Percentiles rank a stretch among this genome's conserved stretches.
Evolutionary conservation across 1,140 invertebrate species (phyloP).

Genomic region (Agrilus planipennis): DNA sequence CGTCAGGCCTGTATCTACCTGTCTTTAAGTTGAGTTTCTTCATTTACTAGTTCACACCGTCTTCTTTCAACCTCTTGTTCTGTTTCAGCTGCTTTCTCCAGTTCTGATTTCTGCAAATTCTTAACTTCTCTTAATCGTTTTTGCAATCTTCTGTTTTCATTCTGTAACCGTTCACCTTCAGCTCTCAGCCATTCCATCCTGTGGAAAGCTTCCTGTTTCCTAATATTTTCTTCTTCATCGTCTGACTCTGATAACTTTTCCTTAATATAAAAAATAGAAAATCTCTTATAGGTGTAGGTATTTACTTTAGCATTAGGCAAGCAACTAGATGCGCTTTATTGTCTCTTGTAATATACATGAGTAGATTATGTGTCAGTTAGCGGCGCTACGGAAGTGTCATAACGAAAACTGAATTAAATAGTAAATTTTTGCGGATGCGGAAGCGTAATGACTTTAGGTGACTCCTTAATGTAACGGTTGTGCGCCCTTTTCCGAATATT

Average conservation of each 20-base stretch:
- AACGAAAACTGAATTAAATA: too few relatives aligned
- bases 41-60: slow-evolving; percentile 10
- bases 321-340: slow-evolving; percentile 4
- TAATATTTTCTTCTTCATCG: slow-evolving; percentile 9
- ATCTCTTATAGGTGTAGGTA: not conserved
- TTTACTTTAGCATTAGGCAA: too few relatives aligned
- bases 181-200: slow-evolving; percentile 14
- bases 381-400: too few relatives aligned
- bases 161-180: slow-evolving; percentile 13
- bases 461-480: too few relatives aligned
- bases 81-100: slow-evolving; percentile 1
- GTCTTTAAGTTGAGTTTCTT: slow-evolving; percentile 10
- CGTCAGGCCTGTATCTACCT: slow-evolving; percentile 7
- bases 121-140: slow-evolving; percentile 14
- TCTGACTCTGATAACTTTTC: not conserved
- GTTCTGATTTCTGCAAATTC: slow-evolving; percentile 9
- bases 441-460: too few relatives aligned
- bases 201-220: slow-evolving; percentile 16
- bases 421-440: too few relatives aligned
- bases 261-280: not conserved
- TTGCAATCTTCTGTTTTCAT: slow-evolving; percentile 12
- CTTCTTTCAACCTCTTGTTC: slow-evolving; percentile 11
- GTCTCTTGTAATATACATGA: not conserved
- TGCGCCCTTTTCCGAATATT: too few relatives aligned
- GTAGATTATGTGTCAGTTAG: not conserved